Conservation (phyloP, 2,888 invertebrate genomes). For the Micoletzkya japonica region DNA sequence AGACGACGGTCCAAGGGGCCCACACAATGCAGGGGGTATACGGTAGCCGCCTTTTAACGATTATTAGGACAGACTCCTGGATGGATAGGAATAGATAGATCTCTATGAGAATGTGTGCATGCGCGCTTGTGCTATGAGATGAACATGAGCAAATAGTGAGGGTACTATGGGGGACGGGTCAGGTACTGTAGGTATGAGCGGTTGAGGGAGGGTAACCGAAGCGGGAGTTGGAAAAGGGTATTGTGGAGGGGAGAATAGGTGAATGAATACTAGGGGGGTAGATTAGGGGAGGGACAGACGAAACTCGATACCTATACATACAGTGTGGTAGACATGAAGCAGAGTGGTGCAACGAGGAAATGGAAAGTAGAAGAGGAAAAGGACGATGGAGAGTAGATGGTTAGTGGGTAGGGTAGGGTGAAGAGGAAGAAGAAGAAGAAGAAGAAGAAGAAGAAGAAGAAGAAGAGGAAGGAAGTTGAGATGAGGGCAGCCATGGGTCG, state of each 20-base stretch:
- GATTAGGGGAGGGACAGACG: too few relatives aligned
- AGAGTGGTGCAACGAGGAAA: neutral
- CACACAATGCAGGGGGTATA: constrained; percentile 2
- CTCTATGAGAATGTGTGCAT: too few relatives aligned
- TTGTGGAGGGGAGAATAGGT: neutral
- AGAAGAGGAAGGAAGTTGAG: neutral
- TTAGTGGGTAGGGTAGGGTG: neutral
- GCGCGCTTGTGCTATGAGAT: constrained; percentile 4
- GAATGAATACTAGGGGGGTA: too few relatives aligned
- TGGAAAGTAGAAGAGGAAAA: neutral
- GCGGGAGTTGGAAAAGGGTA: neutral
- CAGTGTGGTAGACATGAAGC: too few relatives aligned
- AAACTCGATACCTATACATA: constrained; percentile 28
- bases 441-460: too few relatives aligned
- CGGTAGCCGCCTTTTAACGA: constrained; percentile 1
- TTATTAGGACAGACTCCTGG: neutral
- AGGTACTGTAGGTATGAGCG: neutral
- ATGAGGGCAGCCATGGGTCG: neutral
- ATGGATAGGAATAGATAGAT: neutral
- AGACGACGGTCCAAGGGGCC: neutral
- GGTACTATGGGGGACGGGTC: neutral
- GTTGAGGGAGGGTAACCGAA: neutral
- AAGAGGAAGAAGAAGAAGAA: neutral
- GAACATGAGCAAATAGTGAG: neutral
- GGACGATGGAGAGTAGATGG: constrained; percentile 19